Evolutionary conservation across 2,888 invertebrate species (phyloP).

Genomic region (Bombylius discolor): DNA sequence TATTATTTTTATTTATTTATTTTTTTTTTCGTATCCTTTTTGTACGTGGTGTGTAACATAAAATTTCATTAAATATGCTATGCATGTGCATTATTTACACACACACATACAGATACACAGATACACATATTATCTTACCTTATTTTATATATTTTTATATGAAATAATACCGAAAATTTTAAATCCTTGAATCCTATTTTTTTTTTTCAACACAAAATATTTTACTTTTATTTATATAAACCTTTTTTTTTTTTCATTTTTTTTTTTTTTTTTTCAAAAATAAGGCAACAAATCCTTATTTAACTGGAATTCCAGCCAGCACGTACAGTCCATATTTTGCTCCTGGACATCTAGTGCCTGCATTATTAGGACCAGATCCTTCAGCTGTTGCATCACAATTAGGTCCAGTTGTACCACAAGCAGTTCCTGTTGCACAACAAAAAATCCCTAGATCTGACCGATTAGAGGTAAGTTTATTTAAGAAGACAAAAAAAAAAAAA

Average conservation of each 20-base stretch:
- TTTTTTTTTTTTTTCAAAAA: conserved; percentile 18
- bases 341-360: conserved; percentile 77
- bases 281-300: conserved; percentile 80
- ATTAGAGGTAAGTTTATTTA: conserved; percentile 69
- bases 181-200: conserved; percentile 15
- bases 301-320: conserved; percentile 82
- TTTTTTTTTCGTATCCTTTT: too few relatives aligned
- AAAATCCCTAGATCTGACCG: conserved; percentile 91
- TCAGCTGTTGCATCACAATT: conserved; percentile 66
- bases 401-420: conserved; percentile 67
- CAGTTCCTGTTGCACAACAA: conserved; percentile 79
- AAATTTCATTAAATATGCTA: too few relatives aligned
- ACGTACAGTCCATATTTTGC: conserved; percentile 86
- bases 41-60: too few relatives aligned
- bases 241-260: background rate
- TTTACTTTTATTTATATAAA: background rate
- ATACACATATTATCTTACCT: too few relatives aligned
- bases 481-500: too few relatives aligned
- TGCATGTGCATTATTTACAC: too few relatives aligned
- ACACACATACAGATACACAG: too few relatives aligned
- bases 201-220: conserved; percentile 29
- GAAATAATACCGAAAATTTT: too few relatives aligned
- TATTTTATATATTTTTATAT: too few relatives aligned
- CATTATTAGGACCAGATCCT: conserved; percentile 80
- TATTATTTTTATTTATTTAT: too few relatives aligned